Percentiles rank a stretch among this genome's conserved stretches.
These are phyloP conservation scores for Cryptoblepharus egeriae DNA, from an alignment of 2,797 vertebrate genomes.

Conservation along the genomic window DNA sequence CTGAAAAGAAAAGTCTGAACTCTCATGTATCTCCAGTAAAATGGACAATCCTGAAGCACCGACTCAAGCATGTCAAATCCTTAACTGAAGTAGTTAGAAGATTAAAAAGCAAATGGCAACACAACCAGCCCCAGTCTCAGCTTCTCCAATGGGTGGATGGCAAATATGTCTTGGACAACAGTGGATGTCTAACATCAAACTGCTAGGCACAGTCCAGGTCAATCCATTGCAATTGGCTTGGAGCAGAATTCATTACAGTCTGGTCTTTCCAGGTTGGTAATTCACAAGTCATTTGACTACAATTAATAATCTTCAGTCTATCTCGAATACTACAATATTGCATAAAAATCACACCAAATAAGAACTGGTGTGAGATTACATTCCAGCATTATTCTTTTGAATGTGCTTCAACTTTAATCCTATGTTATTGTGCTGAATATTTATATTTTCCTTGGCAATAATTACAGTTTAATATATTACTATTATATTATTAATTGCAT, in stretches of 20 bases:
- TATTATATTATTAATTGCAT: too few species aligned
- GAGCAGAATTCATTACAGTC: neutral
- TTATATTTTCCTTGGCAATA: neutral
- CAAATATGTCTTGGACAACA: neutral
- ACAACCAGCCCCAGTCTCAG: neutral
- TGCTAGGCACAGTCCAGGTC: too few species aligned
- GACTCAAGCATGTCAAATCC: neutral
- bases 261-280: too few species aligned
- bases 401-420: neutral
- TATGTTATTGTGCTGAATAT: neutral
- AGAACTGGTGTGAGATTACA: neutral
- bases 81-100: accelerated
- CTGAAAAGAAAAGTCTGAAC: neutral
- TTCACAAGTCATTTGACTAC: neutral
- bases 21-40: neutral
- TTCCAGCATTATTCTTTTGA: slow-evolving; percentile 29
- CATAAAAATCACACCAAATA: neutral
- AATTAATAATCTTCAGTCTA: neutral
- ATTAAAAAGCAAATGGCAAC: neutral
- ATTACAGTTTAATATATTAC: too few species aligned
- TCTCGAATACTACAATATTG: neutral
- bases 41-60: neutral
- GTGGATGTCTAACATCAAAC: too few species aligned
- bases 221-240: neutral
- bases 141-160: neutral